Evolutionary conservation across 2,888 invertebrate genomes (phyloP), one percentile per base, ranked within the genome.

Genomic region (Scaptomyza reducta): DNA sequence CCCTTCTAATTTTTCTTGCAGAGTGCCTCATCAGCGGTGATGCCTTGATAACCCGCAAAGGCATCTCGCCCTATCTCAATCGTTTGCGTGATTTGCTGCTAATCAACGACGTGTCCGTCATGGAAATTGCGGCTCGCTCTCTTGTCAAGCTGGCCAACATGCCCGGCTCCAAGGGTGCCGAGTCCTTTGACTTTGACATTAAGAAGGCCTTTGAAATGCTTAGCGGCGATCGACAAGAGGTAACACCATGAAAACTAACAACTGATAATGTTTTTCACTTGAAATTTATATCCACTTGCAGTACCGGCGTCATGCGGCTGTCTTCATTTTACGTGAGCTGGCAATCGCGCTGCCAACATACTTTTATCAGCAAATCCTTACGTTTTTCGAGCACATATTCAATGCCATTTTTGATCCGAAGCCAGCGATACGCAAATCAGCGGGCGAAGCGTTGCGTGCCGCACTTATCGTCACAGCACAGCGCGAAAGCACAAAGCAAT

Each of bases 131-230:
- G 4, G 98, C 99, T 1, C 97, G 97, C 90, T 98, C 99, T 5
- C 95, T 99, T 75, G 99, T 98, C 0, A 96, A 97, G 77, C 92
- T 99, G 56, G 98, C 98, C 2, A 94, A 97, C 22, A 95, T 96
- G 16, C 97, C 97, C 0, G 98, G 98, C 13, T 97, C 98, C 0
- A 97, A 97, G 91, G 96, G 98, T 31, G 97, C 98, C 0, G 98
- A 98, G 90, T 98, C 98, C 90, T 98, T 99, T n/a, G 98, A 99
- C 88, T 98, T 98, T 93, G 98, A 99, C 92, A 97, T 99, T 1
- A 98, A 98, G 91, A 94, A 97, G 88, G 97, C 99, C 1, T 96
- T 98, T 90, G 99, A 99, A 91, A 98, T 98, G 98, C 93, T 99
- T 6, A 95, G 96, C 27, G 96, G 96, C 53, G 98, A 97, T 86